A percentile compares a stretch with the other conserved stretches of the same genome.
Evolutionary conservation across 2,888 invertebrate species (phyloP).

Genomic region (Neoascia interrupta): DNA sequence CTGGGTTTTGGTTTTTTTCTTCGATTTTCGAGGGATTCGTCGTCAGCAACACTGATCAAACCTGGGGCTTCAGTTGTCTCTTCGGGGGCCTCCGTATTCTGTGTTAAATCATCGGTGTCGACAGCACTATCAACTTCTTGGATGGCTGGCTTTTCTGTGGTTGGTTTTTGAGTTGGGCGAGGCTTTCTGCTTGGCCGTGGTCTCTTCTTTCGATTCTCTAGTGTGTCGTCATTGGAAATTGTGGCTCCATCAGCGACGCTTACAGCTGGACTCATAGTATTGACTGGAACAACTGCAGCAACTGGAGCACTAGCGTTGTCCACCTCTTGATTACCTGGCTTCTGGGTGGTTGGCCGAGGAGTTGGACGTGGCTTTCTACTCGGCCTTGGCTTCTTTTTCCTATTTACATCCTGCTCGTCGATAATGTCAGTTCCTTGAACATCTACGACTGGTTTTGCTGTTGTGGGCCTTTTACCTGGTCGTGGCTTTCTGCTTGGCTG

Average conservation of each 20-base stretch:
- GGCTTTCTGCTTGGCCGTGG: slow-evolving; percentile 6
- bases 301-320: no score
- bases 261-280: not conserved
- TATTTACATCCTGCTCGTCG: no score
- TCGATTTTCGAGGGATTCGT: not conserved
- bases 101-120: not conserved
- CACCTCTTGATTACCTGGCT: not conserved
- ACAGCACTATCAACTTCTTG: no score
- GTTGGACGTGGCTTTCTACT: slow-evolving; percentile 9
- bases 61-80: not conserved
- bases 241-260: not conserved
- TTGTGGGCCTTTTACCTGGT: slow-evolving; percentile 1
- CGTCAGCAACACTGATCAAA: not conserved
- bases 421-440: no score
- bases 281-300: not conserved
- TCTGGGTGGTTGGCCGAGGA: not conserved
- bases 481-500: slow-evolving; percentile 4
- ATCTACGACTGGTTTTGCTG: no score
- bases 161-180: not conserved
- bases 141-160: not conserved
- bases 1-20: not conserved
- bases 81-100: not conserved
- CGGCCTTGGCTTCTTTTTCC: no score
- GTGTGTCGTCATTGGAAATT: not conserved
- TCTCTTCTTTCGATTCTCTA: not conserved